These are phyloP conservation scores for Emesis furor DNA, from an alignment of 2,888 invertebrate species.

Conservation along the genomic window DNA sequence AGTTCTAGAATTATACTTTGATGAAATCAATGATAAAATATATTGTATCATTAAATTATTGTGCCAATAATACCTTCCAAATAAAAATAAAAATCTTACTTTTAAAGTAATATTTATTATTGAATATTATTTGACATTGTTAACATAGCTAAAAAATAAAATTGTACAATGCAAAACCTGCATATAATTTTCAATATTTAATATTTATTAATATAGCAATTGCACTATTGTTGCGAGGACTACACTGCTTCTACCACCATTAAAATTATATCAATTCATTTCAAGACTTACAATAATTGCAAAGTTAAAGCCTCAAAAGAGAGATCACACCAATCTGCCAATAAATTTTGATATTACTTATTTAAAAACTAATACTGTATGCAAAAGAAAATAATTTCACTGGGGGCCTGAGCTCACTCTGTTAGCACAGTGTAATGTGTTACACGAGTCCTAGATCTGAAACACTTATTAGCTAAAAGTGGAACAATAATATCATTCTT, in stretches of 20 bases:
- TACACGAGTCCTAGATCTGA: constrained; percentile 79
- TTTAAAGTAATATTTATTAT: constrained; percentile 88
- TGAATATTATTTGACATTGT: constrained; percentile 89
- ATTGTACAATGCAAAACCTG: constrained; percentile 91
- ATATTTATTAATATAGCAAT: constrained; percentile 87
- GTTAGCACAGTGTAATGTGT: constrained; percentile 78
- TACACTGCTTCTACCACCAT: constrained; percentile 88
- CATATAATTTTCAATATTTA: constrained; percentile 87
- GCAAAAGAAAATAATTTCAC: constrained; percentile 88
- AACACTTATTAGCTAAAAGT: constrained; percentile 83
- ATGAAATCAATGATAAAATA: constrained; percentile 33
- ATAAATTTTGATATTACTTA: constrained; percentile 87
- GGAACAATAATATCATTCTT: constrained; percentile 84
- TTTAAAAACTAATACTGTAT: constrained; percentile 89
- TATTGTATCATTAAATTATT: constrained; percentile 55
- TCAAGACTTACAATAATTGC: constrained; percentile 83
- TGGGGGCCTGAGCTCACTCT: constrained; percentile 81
- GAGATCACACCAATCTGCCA: constrained; percentile 86
- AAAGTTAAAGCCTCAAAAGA: constrained; percentile 85
- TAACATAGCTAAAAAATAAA: constrained; percentile 90
- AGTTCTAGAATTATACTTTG: constrained; percentile 20
- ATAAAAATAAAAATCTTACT: constrained; percentile 86
- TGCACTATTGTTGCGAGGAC: constrained; percentile 92
- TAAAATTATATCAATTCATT: constrained; percentile 84
- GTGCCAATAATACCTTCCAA: constrained; percentile 83